These are phyloP conservation scores for Artemia franciscana DNA, from an alignment of 1,140 invertebrate species.

Conservation along the genomic window DNA sequence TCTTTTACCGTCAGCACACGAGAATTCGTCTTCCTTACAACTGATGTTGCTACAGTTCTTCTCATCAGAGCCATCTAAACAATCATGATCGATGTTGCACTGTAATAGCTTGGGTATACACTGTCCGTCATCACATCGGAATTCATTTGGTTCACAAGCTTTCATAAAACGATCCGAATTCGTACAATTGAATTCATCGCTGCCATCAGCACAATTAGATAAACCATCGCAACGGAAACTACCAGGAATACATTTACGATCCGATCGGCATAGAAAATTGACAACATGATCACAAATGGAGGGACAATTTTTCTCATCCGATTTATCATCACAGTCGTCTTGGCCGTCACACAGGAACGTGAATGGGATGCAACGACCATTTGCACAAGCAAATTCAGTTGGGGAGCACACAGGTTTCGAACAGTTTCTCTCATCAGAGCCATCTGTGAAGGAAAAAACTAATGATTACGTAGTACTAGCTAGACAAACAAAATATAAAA, in stretches of 20 bases:
- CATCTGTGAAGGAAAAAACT: neutral
- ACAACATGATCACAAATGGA: conserved; percentile 13
- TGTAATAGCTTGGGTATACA: conserved; percentile 23
- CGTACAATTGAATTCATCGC: conserved; percentile 30
- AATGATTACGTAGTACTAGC: neutral
- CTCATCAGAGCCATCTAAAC: conserved; percentile 30
- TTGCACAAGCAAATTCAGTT: conserved; percentile 21
- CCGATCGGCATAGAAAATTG: conserved; percentile 1
- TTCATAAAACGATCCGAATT: neutral
- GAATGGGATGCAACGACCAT: conserved; percentile 19
- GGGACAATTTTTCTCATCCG: conserved; percentile 26
- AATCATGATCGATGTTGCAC: conserved; percentile 29
- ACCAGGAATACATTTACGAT: conserved; percentile 15
- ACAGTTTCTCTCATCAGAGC: conserved; percentile 8
- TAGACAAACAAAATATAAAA: too few species aligned
- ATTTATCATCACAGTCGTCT: conserved; percentile 26
- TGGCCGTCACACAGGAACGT: conserved; percentile 29
- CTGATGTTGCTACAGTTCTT: conserved; percentile 11
- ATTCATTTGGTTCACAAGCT: conserved; percentile 15
- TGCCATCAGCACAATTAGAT: conserved; percentile 32
- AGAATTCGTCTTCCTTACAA: conserved; percentile 25
- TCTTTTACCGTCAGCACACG: conserved; percentile 28
- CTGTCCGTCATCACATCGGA: conserved; percentile 19
- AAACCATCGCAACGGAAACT: conserved; percentile 28
- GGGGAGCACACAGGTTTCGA: conserved; percentile 17